phyloP scores from a whole-genome alignment of 1,140 invertebrate species.

The Limonius californicus region DNA sequence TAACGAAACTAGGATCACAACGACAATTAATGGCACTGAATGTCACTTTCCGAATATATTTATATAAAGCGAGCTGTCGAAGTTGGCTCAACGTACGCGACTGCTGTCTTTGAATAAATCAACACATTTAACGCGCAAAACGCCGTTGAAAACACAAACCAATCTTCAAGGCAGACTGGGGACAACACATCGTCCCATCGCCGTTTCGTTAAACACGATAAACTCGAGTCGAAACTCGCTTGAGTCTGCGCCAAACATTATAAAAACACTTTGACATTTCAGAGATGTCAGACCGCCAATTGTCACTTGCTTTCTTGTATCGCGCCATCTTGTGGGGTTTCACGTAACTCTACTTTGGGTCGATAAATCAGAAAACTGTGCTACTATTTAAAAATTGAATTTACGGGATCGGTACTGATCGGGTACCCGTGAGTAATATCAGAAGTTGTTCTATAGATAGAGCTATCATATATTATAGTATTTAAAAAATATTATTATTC shows the following conservation, averaged over 20 bases:
- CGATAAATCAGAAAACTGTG: too few relatives aligned
- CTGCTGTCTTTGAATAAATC: neutral
- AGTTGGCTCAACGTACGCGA: neutral
- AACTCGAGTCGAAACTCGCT: neutral
- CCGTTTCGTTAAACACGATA: conserved; percentile 4
- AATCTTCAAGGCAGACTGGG: conserved; percentile 6
- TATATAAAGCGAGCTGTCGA: too few relatives aligned
- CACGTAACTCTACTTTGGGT: too few relatives aligned
- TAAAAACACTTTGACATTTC: conserved; percentile 1
- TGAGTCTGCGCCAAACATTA: neutral
- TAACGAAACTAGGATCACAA: neutral
- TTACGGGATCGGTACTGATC: too few relatives aligned
- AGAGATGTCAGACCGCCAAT: too few relatives aligned
- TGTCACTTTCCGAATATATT: neutral
- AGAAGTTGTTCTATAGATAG: too few relatives aligned
- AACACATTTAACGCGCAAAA: conserved; percentile 11
- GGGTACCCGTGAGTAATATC: too few relatives aligned
- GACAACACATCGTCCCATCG: conserved; percentile 3
- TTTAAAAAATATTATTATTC: too few relatives aligned
- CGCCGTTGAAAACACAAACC: neutral
- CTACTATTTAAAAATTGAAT: too few relatives aligned
- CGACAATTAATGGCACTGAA: conserved; percentile 19
- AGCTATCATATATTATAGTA: too few relatives aligned
- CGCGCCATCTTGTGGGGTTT: too few relatives aligned
- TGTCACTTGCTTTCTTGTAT: too few relatives aligned